Evolutionary conservation across 1,140 invertebrate species (phyloP), one percentile per base, ranked within the genome.

Genomic region (Bathynomus jamesi): DNA sequence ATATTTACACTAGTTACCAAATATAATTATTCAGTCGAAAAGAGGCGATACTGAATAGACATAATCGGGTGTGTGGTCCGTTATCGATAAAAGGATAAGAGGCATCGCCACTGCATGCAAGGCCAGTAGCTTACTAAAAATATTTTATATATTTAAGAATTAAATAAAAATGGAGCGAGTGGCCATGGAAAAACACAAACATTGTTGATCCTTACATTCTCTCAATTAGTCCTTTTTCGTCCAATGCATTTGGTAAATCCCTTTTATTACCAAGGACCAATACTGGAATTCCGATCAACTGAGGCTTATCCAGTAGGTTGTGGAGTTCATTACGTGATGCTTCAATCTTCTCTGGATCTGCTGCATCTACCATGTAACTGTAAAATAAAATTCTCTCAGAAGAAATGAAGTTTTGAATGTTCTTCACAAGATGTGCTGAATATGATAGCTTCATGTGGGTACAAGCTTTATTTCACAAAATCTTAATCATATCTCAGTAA

Each of bases 311-410:
- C 80, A 99, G 85, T 68, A 99, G 86, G 82, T 93, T 96, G 82
- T 99, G 96, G 61, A 99, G 85, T 83, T 99, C 97, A 84, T 98
- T 99, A 74, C 95, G 87, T 17, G 96, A 96, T 53, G 96, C 96
- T 85, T 99, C 97, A 75, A 99, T 92, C 85, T 99, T 99, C 78
- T 99, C 96, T 72, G 90, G 88, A 85, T 99, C 97, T 5, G 97
- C 96, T 4, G 97, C 96, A 87, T 99, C 98, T 4, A 99, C 98
- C 98, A 99, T 99, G 82, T 98, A 96, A 28, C 92, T 94, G 82
- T 21, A 78, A 70, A 71, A 63, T 46, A 73, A 70, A 70, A 71
- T 61, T 30, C 53, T 28, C 30, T 29, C 10, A 61, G 21, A 61
- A 2, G 31, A 2, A 17, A 25, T 63, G 28, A n/a, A n/a, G n/a